Conservation (phyloP, 2,888 invertebrate genomes). For the Loripinus fragilis region DNA sequence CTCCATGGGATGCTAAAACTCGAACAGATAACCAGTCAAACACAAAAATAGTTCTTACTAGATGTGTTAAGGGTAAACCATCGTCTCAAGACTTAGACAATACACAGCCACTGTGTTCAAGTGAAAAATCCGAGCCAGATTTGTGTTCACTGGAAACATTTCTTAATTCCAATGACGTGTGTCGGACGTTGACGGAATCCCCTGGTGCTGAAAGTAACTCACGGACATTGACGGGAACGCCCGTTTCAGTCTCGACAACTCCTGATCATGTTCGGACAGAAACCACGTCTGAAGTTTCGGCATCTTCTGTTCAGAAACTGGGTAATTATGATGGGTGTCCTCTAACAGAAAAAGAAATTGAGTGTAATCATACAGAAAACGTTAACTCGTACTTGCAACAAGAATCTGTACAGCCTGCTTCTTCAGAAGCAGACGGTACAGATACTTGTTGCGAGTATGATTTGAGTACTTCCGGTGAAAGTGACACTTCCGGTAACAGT, state of each 20-base stretch:
- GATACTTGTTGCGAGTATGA: slow-evolving; percentile 51
- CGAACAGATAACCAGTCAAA: neutral
- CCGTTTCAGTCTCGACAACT: slow-evolving; percentile 50
- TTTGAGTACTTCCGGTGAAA: slow-evolving; percentile 55
- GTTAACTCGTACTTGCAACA: neutral
- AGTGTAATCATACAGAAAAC: neutral
- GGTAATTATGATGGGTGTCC: neutral
- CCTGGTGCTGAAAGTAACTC: slow-evolving; percentile 48
- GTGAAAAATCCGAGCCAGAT: slow-evolving; percentile 33
- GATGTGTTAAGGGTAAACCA: slow-evolving; percentile 54
- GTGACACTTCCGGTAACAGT: slow-evolving; percentile 44
- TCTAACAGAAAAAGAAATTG: neutral
- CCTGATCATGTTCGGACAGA: slow-evolving; percentile 21
- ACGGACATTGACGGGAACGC: slow-evolving; percentile 56
- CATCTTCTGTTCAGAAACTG: neutral
- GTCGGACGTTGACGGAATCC: slow-evolving; percentile 31
- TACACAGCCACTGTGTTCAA: slow-evolving; percentile 39
- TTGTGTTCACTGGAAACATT: slow-evolving; percentile 55
- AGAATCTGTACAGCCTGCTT: neutral
- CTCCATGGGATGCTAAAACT: neutral
- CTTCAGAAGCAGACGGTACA: neutral
- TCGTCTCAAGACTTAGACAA: slow-evolving; percentile 33
- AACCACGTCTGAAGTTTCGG: neutral
- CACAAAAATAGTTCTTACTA: slow-evolving; percentile 56
- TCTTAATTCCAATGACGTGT: slow-evolving; percentile 34